These are phyloP conservation scores for Podiceps cristatus DNA, from an alignment of 2,113 vertebrate genomes.

Conservation along the genomic window DNA sequence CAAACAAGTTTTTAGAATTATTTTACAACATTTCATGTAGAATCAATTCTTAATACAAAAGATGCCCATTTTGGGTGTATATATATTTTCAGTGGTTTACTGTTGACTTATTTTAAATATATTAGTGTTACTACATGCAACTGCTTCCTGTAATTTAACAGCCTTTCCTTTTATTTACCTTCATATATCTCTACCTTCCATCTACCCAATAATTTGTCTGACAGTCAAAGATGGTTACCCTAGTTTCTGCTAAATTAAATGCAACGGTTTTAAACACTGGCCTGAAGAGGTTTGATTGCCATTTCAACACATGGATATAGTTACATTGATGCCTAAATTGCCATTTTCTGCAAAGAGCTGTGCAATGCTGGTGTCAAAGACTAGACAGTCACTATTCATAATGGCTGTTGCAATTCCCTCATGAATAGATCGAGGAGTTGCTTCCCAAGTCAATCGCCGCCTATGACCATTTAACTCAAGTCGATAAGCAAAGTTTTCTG, in stretches of 20 bases:
- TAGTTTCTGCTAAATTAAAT: conserved; percentile 76
- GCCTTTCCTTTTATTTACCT: conserved; percentile 79
- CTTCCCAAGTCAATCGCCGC: conserved; percentile 98
- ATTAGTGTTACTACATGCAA: conserved; percentile 90
- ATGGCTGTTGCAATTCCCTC: conserved; percentile 99
- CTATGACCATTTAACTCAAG: conserved; percentile 98
- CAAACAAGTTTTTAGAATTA: conserved; percentile 95
- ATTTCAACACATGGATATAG: conserved; percentile 98
- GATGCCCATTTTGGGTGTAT: conserved; percentile 86
- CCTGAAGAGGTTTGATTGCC: conserved; percentile 75
- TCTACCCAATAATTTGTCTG: conserved; percentile 67
- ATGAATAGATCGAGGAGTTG: conserved; percentile 96
- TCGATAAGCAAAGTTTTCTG: conserved; percentile 97
- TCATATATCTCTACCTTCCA: conserved; percentile 70
- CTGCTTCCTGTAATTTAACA: conserved; percentile 80
- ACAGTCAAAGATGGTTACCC: conserved; percentile 74
- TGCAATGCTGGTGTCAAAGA: conserved; percentile 99
- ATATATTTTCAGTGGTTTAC: conserved; percentile 87
- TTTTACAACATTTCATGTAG: conserved; percentile 89
- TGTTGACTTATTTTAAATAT: conserved; percentile 87
- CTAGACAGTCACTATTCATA: conserved; percentile 99
- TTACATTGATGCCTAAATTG: conserved; percentile 99
- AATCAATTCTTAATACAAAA: conserved; percentile 89
- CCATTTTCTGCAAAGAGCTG: conserved; percentile 99
- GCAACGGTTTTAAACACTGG: conserved; percentile 80